Conservation (phyloP, 2,113 vertebrate species). For the Echinops telfairi region DNA sequence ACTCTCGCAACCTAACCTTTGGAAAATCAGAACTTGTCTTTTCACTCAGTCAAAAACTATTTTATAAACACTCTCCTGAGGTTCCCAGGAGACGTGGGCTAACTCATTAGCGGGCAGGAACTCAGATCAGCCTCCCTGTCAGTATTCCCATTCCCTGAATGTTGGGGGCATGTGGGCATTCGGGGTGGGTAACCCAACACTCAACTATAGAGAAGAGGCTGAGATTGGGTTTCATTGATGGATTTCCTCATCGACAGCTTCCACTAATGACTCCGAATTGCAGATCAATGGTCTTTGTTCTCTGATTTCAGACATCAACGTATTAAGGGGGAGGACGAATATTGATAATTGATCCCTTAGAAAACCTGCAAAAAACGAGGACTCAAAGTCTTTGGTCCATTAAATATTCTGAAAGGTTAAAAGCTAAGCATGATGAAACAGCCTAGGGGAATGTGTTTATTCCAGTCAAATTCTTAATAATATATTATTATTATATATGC, state of each 20-base stretch:
- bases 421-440: not conserved
- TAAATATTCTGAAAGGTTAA: not conserved
- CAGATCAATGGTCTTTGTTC: slow-evolving; percentile 57
- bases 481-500: too few species aligned
- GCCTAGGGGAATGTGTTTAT: not conserved
- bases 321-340: not conserved
- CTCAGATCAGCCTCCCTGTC: not conserved
- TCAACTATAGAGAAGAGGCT: not conserved
- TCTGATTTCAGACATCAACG: not conserved
- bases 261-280: slow-evolving; percentile 45
- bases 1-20: too few species aligned
- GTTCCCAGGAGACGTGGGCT: slow-evolving; percentile 76
- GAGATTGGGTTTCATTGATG: not conserved
- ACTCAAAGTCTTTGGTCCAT: not conserved
- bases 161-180: not conserved
- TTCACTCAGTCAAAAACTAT: slow-evolving; percentile 59
- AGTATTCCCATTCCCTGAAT: slow-evolving; percentile 60
- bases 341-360: not conserved
- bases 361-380: slow-evolving; percentile 58
- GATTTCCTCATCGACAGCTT: slow-evolving; percentile 4
- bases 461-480: not conserved
- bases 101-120: slow-evolving; percentile 71
- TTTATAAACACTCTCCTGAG: not conserved
- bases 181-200: slow-evolving; percentile 4
- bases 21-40: too few species aligned